These are phyloP conservation scores for Xyrauchen texanus DNA, from an alignment of 2,113 vertebrate genomes.

Conservation along the genomic window DNA sequence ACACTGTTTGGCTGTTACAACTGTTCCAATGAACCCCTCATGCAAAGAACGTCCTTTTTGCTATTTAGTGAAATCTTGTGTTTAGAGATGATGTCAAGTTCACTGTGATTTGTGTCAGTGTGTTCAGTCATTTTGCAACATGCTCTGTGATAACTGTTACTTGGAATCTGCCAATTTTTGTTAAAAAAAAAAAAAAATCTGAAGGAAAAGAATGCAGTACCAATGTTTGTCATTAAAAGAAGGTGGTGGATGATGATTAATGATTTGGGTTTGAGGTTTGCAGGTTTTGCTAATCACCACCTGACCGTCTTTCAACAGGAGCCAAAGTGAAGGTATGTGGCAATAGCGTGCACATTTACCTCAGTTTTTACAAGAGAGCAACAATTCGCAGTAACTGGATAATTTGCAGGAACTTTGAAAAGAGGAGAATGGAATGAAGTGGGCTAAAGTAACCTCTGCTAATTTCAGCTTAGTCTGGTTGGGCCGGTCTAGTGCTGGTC, in stretches of 20 bases:
- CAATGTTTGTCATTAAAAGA: constrained; percentile 22
- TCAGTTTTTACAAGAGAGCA: background rate
- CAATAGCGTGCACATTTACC: background rate
- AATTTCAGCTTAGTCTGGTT: too few species aligned
- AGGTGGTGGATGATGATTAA: constrained; percentile 30
- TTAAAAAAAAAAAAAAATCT: constrained; percentile 12
- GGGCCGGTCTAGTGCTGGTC: too few species aligned
- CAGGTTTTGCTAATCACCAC: constrained; percentile 41
- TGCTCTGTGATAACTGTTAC: constrained; percentile 5
- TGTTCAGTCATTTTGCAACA: constrained; percentile 1
- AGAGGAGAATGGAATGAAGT: constrained; percentile 10
- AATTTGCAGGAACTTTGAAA: background rate
- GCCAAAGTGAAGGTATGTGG: constrained; percentile 19
- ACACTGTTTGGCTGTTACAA: background rate
- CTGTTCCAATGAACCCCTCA: background rate
- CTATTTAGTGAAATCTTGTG: background rate
- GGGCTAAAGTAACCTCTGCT: background rate
- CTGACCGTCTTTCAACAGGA: constrained; percentile 36
- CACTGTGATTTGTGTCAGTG: constrained; percentile 20
- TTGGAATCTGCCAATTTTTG: constrained; percentile 15
- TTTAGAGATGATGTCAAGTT: constrained; percentile 23
- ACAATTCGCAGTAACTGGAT: background rate
- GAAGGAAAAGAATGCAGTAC: constrained; percentile 3
- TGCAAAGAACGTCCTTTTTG: background rate
- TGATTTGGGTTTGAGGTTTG: constrained; percentile 46